These are phyloP conservation scores for Phragmatobia fuliginosa DNA, from an alignment of 2,888 invertebrate species.

Conservation along the genomic window DNA sequence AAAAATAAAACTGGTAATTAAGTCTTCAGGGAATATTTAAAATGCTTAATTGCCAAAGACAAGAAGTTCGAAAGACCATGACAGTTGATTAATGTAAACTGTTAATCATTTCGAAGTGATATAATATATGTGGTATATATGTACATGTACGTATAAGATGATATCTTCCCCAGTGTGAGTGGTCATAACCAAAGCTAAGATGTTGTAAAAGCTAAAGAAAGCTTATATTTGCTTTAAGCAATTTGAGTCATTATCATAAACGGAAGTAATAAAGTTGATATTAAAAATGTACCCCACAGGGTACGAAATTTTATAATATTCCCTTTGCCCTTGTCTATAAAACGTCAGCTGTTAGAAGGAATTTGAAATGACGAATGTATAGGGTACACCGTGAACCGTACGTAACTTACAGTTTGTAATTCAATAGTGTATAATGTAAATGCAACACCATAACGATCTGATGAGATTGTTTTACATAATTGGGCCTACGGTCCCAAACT, in stretches of 20 bases:
- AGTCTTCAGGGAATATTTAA: neutral
- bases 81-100: neutral
- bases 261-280: conserved; percentile 7
- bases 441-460: too few species aligned
- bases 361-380: neutral
- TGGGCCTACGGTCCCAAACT: too few species aligned
- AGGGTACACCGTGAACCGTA: neutral
- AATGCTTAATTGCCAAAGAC: neutral
- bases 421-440: too few species aligned
- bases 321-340: conserved; percentile 1
- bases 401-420: neutral
- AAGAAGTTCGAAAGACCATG: conserved; percentile 1
- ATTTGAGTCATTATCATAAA: conserved; percentile 2
- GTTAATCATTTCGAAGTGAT: too few species aligned
- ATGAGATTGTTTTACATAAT: too few species aligned
- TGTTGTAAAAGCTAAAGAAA: neutral
- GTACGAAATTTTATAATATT: neutral
- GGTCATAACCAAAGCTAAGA: neutral
- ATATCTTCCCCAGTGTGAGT: neutral
- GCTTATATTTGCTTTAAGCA: neutral
- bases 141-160: neutral
- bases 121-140: too few species aligned
- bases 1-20: neutral
- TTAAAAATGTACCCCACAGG: conserved; percentile 3
- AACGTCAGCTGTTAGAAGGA: neutral